Base-by-base conservation (phyloP, 2,797 vertebrate species). In the Xiphorhynchus erythropygius region DNA sequence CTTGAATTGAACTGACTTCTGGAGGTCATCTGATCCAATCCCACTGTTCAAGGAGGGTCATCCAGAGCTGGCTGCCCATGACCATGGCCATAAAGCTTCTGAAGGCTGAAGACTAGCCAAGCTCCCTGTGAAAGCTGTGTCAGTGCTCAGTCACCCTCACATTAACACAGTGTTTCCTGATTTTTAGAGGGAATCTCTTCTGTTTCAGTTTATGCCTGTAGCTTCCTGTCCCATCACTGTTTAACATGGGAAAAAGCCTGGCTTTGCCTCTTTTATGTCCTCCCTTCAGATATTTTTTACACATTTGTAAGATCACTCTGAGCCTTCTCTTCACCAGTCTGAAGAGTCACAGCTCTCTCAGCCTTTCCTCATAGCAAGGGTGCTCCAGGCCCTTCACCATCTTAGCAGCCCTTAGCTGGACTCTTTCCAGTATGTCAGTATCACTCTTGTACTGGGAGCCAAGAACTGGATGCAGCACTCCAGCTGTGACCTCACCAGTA, bases 81-180 rank as follows among this genome's bases (percentile, higher is more conserved):
- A 49, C 18, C 11, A 44, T 0, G 2, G 39, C 24, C 59, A 79
- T 33, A 22, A 0, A 5, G 27, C 13, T 78, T 83, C 0, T 0
- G 6, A 89, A 27, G 11, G 24, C 44, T 11, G 7, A 12, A 76
- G n/a, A 42, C 13, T 39, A 27, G 11, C 9, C 4, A 7, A 0
- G 10, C 49, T 64, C 30, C 27, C 64, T n/a, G 7, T 2, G 32
- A 30, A 80, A 86, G n/a, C 30, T 69, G 32, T 57, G 19, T 24
- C 17, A 15, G 7, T 11, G 9, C 19, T 59, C 64, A 57, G 47
- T 13, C n/a, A 77, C 10, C 5, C 8, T n/a, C 71, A n/a, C 9
- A 25, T 23, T 63, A 47, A 47, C 28, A 18, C 62, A 55, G 9
- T 1, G 2, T 18, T 76, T 64, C 32, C 19, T 25, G 6, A 67